Base-by-base conservation (phyloP, 2,888 invertebrate species). In the Parnassius orleans region DNA sequence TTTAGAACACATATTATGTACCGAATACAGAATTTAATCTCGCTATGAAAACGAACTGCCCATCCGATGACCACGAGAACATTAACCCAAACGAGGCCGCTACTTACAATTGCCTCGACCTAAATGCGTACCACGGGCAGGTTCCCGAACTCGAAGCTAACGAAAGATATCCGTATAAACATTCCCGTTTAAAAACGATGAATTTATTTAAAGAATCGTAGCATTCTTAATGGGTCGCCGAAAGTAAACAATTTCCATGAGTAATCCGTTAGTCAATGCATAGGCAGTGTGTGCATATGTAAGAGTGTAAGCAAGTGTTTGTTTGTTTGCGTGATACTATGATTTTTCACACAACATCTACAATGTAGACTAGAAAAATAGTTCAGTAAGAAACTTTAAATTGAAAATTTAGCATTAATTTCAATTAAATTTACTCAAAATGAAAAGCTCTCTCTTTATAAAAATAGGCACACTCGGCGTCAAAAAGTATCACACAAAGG, bases 151-250 rank as follows among this genome's bases (percentile, higher is more conserved):
- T 65, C 63, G 55, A 69, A 47, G 72, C 74, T 75, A 80, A 75
- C 77, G 81, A 81, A 78, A 79, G 76, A 79, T 72, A 74, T 74
- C 69, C 67, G 66, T 73, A 79, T 84, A 86, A 85, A 86, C 81
- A 85, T 79, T 77, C 71, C 69, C 77, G 78, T 77, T 79, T 78
- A 83, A 77, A 76, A 68, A 70, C 69, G 75, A 66, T 69, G 63
- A 60, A 69, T 73, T 71, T 75, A 76, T 77, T 77, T 73, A 73
- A 71, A 70, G 68, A 66, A 63, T 56, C 63, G 60, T 57, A 62
- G 54, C 58, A 61, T 61, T 47, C 61, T 53, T 56, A 61, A 52
- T 61, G 51, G 60, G 48, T 61, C 60, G 68, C 65, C 69, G 68
- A 67, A 65, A 66, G 59, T 65, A 58, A 68, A 66, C 63, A 63